Percentiles rank a stretch among this genome's conserved stretches.
Conservation (phyloP, 2,888 invertebrate genomes). For the Ferrisia virgata region DNA sequence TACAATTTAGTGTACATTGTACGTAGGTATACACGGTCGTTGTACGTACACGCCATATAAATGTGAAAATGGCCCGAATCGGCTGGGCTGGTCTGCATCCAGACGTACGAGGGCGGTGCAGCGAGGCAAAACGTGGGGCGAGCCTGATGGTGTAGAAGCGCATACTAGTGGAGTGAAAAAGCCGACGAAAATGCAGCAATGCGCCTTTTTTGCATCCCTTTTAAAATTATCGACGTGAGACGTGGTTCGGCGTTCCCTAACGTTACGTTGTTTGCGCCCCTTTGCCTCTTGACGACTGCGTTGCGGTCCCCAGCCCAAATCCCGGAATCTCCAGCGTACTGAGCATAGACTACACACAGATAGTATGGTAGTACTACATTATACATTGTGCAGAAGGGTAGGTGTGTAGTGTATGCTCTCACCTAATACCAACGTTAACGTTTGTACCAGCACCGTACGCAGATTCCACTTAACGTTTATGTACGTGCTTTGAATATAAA, state of each 20-base stretch:
- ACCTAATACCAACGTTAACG: neutral
- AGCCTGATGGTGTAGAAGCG: no score
- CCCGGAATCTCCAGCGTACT: neutral
- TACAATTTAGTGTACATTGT: no score
- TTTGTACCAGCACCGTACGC: no score
- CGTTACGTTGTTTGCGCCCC: neutral
- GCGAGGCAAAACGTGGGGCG: neutral
- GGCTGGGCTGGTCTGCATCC: no score
- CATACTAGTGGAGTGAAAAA: neutral
- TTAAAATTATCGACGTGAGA: slow-evolving; percentile 9
- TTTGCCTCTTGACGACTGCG: neutral
- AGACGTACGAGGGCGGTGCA: neutral
- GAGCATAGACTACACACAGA: neutral
- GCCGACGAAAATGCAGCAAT: neutral
- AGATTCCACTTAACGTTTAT: neutral
- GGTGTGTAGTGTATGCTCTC: no score
- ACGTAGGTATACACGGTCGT: no score
- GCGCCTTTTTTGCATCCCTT: slow-evolving; percentile 17
- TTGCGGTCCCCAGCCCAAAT: neutral
- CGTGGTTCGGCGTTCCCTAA: neutral
- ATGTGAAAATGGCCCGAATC: neutral
- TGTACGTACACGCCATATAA: neutral
- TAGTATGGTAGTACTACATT: no score
- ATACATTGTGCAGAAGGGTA: no score
- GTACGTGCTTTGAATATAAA: neutral